Evolutionary conservation across 2,888 invertebrate species (phyloP), one percentile per base, ranked within the genome.

Genomic region (Lasioglossum zephyrum): DNA sequence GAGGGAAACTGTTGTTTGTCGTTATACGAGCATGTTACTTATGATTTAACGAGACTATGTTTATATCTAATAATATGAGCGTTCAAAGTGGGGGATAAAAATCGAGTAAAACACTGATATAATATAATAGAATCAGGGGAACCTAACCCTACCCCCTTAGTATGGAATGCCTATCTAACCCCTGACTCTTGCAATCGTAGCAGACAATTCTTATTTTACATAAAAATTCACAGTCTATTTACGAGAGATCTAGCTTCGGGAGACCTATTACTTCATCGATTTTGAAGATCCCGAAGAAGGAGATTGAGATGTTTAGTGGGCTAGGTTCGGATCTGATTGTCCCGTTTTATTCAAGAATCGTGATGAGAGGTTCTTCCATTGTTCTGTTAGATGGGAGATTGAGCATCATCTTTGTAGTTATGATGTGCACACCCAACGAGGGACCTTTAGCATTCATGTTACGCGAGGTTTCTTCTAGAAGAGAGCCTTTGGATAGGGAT

Each of bases 341-440:
- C 41, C 13, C 18, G 69, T 70, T 22, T 53, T 53, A 53, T 53
- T 53, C 49, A 11, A n/a, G 41, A 41, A 70, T 70, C 36, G 36
- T 26, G 70, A 41, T 6, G 41, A 18, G n/a, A 70, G 70, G 70
- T 41, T 70, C n/a, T 41, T n/a, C 41, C n/a, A 70, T 70, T 70
- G 70, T 70, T 70, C 70, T 22, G 39, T 39, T 70, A n/a, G 70
- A 44, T 70, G 41, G 0, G 11, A 69, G 36, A 22, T 69, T 11
- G 69, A n/a, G 39, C 66, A 31, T 36, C 66, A 36, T 66, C 66
- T 36, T 8, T 18, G 66, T 4, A 8, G 16, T 36, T 18, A 39
- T 22, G 22, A 39, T n/a, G 39, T 4, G 39, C 69, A 18, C 22
- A 39, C 36, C 39, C 36, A 16, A 36, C 0, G 39, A 22, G 18